Base-by-base conservation (phyloP, 2,888 invertebrate genomes). In the Cheilosia pagana region DNA sequence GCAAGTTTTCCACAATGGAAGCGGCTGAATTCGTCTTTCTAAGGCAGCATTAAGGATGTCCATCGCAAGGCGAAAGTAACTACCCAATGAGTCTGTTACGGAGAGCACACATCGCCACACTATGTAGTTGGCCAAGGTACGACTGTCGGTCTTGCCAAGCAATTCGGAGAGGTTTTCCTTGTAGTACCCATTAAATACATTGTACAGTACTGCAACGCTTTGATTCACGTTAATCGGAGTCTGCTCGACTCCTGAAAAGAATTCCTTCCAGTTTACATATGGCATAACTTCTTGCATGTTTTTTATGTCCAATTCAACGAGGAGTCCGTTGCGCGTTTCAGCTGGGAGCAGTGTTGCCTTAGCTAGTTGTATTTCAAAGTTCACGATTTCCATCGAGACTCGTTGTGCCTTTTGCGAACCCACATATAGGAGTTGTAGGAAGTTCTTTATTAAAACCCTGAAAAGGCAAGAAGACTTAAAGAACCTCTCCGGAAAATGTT, bases 1-100 rank as follows among this genome's bases (percentile, higher is more conserved):
- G 89, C 98, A 98, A 87, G 95, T 96, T 87, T 97, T 93, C 98
- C 98, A 98, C 0, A 95, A 94, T 87, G 97, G 97, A 89, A 96
- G 95, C 0, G 95, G 94, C 1, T 96, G 96, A 88, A 96, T 96
- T 0, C 96, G 95, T 0, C 97, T 98, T 88, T 96, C 95, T 28
- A 98, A 92, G 0, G 96, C 96, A 89, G 96, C 96, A 57, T 96
- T 72, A 10, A 87, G 85, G 4, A 85, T 72, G 8, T 85, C 65
- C 14, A 21, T 43, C 6, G 79, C 79, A 5, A 39, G 50, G n/a
- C 83, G 79, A 23, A 87, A 87, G 0, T 35, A 52, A 10, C 67
- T 67, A 14, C 78, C 82, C 10, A 87, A 35, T 0, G 78, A 81
- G 8, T 67, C 21, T 2, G 85, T 31, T 0, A 86, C 53, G 5